Base-by-base conservation (phyloP, 2,113 vertebrate species). In the Entosphenus tridentatus region DNA sequence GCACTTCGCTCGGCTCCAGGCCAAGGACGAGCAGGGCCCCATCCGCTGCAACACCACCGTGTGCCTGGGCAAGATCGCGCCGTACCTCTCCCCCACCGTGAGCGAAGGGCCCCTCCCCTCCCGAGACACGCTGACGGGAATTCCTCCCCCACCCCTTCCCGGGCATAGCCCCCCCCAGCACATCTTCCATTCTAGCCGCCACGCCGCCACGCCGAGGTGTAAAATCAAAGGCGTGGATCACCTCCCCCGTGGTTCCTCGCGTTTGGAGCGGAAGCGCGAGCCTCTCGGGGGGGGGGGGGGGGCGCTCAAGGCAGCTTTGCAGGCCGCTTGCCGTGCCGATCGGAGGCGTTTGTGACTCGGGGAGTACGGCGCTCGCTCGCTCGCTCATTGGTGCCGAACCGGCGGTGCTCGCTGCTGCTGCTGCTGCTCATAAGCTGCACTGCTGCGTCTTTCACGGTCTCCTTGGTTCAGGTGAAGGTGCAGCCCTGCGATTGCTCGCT, bases 21-120 rank as follows among this genome's bases (percentile, higher is more conserved):
- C 88, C 62, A 78, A 81, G 73, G 88, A 93, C 0, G 87, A 89
- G 2, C 87, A 89, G 75, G 88, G 87, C 11, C 88, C 88, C 1
- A 92, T 93, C 73, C 86, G 88, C 18, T 93, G 87, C 76, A 93
- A 93, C 77, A 89, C 88, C 58, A 91, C 88, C 0, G 87, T 93
- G 70, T 91, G 88, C 76, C 79, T 93, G 68, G 88, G 88, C 69
- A 91, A 91, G 77, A 89, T 93, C 0, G 86, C 87, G 69, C 83
- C 85, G 75, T 87, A 83, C 78, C 84, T 93, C 77, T 89, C 83
- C 2, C 78, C 85, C 2, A 79, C 76, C 74, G 83, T 85, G 79
- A 75, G 70, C 71, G 4, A 12, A 17, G 69, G 2, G 2, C 2
- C 1, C 68, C 13, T 1, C 1, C 5, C 65, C 56, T 7, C 17